phyloP scores from a whole-genome alignment of 2,797 vertebrate genomes.

The Lepus oiostolus region DNA sequence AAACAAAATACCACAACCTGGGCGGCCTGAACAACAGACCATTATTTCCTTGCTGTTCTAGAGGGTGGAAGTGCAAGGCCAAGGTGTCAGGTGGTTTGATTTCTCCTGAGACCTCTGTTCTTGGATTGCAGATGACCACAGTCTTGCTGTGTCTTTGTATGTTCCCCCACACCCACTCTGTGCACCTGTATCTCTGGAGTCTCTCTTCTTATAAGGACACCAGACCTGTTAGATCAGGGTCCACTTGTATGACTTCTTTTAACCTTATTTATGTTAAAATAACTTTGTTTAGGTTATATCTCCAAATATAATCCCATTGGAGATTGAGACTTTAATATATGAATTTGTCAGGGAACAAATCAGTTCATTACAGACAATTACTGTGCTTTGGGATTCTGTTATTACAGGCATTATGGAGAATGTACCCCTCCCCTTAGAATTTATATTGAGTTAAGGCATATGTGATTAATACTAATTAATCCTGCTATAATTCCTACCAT shows the following conservation, averaged over 20 bases:
- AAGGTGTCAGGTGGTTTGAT: neutral
- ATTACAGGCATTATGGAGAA: neutral
- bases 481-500: neutral
- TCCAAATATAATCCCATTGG: neutral
- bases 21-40: neutral
- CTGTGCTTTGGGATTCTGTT: neutral
- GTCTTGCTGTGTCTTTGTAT: neutral
- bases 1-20: neutral
- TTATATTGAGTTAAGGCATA: neutral
- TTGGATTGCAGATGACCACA: neutral
- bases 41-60: neutral
- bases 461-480: neutral
- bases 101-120: neutral
- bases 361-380: too few relatives aligned
- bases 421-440: neutral
- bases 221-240: neutral
- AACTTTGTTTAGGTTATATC: neutral
- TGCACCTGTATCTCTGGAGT: fast-evolving
- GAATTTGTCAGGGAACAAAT: neutral
- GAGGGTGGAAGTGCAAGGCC: neutral
- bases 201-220: neutral
- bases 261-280: neutral
- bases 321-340: neutral
- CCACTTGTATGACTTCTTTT: neutral
- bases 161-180: neutral